Conservation (phyloP, 1,140 invertebrate genomes). For the Scylla paramamosain region DNA sequence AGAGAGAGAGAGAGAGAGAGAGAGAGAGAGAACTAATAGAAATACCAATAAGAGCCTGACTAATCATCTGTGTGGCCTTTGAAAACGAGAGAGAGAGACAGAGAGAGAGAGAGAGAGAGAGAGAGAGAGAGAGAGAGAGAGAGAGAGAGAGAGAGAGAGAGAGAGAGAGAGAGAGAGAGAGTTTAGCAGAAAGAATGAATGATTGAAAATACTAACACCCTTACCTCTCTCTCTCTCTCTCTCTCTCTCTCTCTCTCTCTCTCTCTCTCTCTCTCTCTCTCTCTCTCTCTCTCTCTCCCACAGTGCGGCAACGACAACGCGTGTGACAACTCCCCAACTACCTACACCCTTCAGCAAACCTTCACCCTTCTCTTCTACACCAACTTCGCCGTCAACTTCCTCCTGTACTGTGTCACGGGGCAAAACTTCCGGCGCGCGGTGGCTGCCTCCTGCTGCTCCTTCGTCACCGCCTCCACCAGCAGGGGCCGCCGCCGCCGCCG, state of each 20-base stretch:
- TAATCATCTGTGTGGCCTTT: too few relatives aligned
- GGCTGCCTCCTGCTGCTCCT: constrained; percentile 79
- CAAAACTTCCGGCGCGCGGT: constrained; percentile 88
- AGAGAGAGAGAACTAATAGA: too few relatives aligned
- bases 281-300: neutral
- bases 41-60: too few relatives aligned
- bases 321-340: constrained; percentile 72
- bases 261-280: neutral
- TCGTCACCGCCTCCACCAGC: constrained; percentile 78
- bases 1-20: too few relatives aligned
- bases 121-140: too few relatives aligned
- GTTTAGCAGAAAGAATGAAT: too few relatives aligned
- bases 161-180: too few relatives aligned
- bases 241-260: neutral
- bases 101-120: too few relatives aligned
- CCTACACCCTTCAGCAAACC: constrained; percentile 83
- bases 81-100: neutral
- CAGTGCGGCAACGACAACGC: constrained; percentile 53
- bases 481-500: constrained; percentile 78
- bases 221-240: neutral
- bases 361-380: constrained; percentile 86
- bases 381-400: constrained; percentile 92
- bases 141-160: neutral
- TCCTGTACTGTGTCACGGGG: constrained; percentile 90
- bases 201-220: too few relatives aligned